Conservation (phyloP, 2,113 vertebrate species). For the Chrysemys picta region DNA sequence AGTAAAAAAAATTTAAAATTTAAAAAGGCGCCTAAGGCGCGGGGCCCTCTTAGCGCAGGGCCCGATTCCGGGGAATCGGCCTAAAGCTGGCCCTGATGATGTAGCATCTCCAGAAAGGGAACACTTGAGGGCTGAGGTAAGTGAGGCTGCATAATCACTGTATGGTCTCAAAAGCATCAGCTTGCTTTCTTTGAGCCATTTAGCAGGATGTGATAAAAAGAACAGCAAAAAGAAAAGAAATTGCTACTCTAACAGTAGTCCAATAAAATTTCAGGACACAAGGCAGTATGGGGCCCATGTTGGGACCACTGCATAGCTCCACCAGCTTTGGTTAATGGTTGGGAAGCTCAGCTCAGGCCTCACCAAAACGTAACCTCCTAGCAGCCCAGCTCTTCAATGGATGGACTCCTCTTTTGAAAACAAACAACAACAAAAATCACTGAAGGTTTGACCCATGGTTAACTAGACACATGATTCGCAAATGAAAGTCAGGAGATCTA, state of each 20-base stretch:
- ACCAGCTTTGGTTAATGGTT: neutral
- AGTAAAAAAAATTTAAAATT: too few species aligned
- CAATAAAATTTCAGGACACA: neutral
- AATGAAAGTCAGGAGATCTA: neutral
- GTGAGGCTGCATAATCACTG: neutral
- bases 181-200: neutral
- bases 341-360: neutral
- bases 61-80: too few species aligned
- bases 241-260: neutral
- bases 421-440: neutral
- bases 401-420: neutral
- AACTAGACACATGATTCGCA: neutral
- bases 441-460: neutral
- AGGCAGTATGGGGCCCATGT: neutral
- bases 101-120: neutral
- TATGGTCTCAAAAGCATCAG: neutral
- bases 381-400: neutral
- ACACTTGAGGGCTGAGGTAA: neutral
- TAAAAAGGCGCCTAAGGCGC: too few species aligned
- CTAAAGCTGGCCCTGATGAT: neutral
- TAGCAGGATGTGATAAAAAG: neutral
- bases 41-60: too few species aligned
- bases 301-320: neutral
- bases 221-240: neutral
- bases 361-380: neutral